phyloP scores from a whole-genome alignment of 2,888 invertebrate genomes.

The Ctena decussata region DNA sequence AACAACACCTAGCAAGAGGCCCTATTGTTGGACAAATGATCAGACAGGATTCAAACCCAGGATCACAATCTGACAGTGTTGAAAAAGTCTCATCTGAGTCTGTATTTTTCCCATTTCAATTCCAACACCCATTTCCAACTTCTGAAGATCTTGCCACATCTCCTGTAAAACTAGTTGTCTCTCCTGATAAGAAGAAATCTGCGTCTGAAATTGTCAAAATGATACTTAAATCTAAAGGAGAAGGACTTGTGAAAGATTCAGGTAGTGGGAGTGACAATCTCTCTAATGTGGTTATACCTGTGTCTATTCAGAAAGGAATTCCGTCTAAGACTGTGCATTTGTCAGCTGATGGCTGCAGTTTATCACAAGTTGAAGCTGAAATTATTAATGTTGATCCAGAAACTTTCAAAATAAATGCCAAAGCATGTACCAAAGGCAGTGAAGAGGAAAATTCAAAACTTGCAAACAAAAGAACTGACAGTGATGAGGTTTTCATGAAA shows the following conservation, averaged over 20 bases:
- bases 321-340: not conserved
- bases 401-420: conserved; percentile 39
- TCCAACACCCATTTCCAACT: conserved; percentile 78
- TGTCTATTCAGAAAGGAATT: not conserved
- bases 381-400: conserved; percentile 61
- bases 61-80: conserved; percentile 11
- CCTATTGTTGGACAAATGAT: conserved; percentile 81
- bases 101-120: conserved; percentile 76
- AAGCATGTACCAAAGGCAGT: not conserved
- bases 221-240: not conserved
- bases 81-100: conserved; percentile 41
- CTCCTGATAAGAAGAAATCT: not conserved
- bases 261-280: not conserved
- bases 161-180: not conserved
- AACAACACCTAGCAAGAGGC: conserved; percentile 50
- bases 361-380: conserved; percentile 49
- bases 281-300: not conserved
- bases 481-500: not conserved
- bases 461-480: not conserved
- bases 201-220: not conserved
- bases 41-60: conserved; percentile 56
- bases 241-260: not conserved
- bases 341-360: not conserved
- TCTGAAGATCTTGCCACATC: not conserved
- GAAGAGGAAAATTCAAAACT: not conserved